Evolutionary conservation across 1,140 invertebrate genomes (phyloP).

Genomic region (Tetranychus urticae): DNA sequence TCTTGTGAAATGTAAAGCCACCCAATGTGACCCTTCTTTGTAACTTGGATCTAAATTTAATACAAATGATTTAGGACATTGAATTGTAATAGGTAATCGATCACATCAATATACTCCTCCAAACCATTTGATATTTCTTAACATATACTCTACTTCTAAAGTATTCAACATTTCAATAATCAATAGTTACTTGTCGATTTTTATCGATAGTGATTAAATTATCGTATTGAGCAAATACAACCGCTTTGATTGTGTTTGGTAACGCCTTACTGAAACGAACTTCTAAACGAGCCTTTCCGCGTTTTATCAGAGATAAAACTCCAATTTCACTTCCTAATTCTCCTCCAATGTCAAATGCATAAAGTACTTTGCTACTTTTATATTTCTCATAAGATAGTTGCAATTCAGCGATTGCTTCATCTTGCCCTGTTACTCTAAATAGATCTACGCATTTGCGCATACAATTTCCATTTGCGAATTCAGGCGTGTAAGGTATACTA

Average conservation of each 20-base stretch:
- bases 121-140: background rate
- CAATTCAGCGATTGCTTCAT: background rate
- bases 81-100: background rate
- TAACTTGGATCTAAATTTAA: background rate
- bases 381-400: background rate
- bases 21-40: background rate
- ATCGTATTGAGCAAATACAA: conserved; percentile 7
- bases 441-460: background rate
- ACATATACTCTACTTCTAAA: background rate
- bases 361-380: background rate
- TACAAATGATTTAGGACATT: background rate
- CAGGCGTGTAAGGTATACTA: background rate
- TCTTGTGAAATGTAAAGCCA: background rate
- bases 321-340: background rate
- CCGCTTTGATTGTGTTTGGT: background rate
- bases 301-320: background rate
- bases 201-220: conserved; percentile 6
- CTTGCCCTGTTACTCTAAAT: background rate
- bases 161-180: background rate
- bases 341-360: background rate
- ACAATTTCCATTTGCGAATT: conserved; percentile 1
- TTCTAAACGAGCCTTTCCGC: background rate
- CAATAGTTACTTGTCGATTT: background rate
- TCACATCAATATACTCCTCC: background rate
- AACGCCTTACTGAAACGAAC: background rate